These are phyloP conservation scores for Serranochromis macrocephalus DNA, from an alignment of 2,113 vertebrate species.

Conservation along the genomic window DNA sequence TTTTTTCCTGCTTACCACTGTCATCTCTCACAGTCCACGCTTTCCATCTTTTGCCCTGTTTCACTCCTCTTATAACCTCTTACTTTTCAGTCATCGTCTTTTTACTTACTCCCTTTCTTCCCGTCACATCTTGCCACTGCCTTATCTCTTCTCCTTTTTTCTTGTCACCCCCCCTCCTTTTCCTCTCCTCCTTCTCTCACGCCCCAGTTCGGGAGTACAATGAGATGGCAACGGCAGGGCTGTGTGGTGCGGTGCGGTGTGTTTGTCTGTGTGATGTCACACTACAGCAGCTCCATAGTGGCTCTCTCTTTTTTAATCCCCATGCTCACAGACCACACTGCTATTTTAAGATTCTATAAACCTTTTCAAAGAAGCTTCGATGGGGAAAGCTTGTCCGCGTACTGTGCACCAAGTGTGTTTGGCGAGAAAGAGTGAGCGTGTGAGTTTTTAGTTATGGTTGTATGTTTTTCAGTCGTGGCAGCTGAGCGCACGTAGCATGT, in stretches of 20 bases:
- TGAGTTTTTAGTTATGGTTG: not conserved
- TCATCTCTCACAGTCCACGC: not conserved
- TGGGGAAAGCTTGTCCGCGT: constrained; percentile 29
- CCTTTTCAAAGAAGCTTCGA: constrained; percentile 61
- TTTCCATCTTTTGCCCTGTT: not conserved
- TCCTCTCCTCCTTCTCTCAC: constrained; percentile 44
- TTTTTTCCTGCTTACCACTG: not conserved
- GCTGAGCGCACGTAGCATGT: not conserved
- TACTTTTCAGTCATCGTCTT: constrained; percentile 7
- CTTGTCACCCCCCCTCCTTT: not conserved
- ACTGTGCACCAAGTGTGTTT: constrained; percentile 10
- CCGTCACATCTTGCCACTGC: constrained; percentile 29
- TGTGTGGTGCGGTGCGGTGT: constrained; percentile 10
- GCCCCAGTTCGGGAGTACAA: constrained; percentile 65
- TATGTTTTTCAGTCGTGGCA: not conserved
- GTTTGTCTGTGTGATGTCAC: constrained; percentile 51
- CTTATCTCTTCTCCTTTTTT: constrained; percentile 26
- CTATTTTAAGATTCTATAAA: constrained; percentile 70
- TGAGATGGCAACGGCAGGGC: constrained; percentile 30
- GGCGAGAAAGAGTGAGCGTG: not conserved
- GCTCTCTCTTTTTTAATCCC: constrained; percentile 60
- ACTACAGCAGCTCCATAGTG: constrained; percentile 48
- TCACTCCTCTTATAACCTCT: not conserved
- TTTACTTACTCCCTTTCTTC: constrained; percentile 16
- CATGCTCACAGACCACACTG: constrained; percentile 46